These are phyloP conservation scores for Albula goreensis DNA, from an alignment of 2,113 vertebrate genomes.

Conservation along the genomic window DNA sequence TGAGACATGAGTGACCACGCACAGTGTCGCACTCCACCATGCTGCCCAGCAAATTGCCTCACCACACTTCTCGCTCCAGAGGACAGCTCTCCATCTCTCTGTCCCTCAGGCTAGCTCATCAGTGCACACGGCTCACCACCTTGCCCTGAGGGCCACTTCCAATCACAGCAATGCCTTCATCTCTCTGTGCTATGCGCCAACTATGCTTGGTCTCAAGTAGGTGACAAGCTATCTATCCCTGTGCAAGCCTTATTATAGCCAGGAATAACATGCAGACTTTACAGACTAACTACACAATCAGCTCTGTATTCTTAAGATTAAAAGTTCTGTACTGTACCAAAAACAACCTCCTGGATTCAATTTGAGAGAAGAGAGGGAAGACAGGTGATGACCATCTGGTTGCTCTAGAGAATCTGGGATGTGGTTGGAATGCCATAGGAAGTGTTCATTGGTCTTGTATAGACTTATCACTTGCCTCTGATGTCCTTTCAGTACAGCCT, in stretches of 20 bases:
- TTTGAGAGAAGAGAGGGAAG: too few relatives aligned
- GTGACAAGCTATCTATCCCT: background rate
- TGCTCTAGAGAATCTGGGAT: too few relatives aligned
- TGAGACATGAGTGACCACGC: too few relatives aligned
- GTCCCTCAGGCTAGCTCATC: background rate
- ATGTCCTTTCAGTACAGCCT: too few relatives aligned
- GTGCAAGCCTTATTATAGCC: background rate
- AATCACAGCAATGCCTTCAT: conserved; percentile 5
- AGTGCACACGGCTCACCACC: background rate
- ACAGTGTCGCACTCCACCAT: too few relatives aligned
- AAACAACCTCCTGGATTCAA: too few relatives aligned
- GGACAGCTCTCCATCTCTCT: background rate
- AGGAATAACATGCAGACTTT: background rate
- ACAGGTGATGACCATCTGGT: too few relatives aligned
- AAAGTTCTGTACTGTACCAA: background rate
- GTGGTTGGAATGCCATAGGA: too few relatives aligned
- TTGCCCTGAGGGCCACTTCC: background rate
- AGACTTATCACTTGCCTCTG: too few relatives aligned
- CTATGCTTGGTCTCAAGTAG: background rate
- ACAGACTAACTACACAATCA: background rate
- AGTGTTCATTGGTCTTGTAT: too few relatives aligned
- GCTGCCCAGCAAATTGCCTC: background rate
- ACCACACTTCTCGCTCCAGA: background rate
- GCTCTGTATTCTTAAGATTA: background rate
- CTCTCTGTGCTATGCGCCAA: background rate